A percentile compares a stretch with the other conserved stretches of the same genome.
phyloP scores from a whole-genome alignment of 2,888 invertebrate genomes.

The Nemotelus nigrinus region DNA sequence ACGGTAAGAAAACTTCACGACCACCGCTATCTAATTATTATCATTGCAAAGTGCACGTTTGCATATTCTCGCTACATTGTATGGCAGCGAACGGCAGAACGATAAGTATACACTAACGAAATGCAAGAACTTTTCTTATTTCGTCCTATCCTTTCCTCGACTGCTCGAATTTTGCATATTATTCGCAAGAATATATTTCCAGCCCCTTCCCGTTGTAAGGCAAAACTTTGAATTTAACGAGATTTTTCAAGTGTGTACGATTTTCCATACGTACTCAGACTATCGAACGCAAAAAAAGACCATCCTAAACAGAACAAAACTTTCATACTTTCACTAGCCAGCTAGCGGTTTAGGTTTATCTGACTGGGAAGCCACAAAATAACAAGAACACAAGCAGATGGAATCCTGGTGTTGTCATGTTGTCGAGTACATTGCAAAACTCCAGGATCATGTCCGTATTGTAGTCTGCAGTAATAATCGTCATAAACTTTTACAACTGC shows the following conservation, averaged over 20 bases:
- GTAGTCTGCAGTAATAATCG: constrained; percentile 42
- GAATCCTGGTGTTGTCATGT: constrained; percentile 37
- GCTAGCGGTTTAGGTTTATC: constrained; percentile 40
- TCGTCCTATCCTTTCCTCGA: background rate
- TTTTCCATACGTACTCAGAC: too few species aligned
- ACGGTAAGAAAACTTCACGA: constrained; percentile 4
- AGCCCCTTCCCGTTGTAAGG: background rate
- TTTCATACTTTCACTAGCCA: constrained; percentile 36
- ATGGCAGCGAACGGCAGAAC: background rate
- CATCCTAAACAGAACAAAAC: constrained; percentile 34
- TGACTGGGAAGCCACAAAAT: constrained; percentile 29
- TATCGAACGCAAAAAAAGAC: background rate
- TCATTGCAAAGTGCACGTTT: constrained; percentile 8
- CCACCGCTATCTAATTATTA: constrained; percentile 26
- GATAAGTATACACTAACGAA: constrained; percentile 29
- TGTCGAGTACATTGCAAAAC: constrained; percentile 36
- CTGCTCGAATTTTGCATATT: constrained; percentile 13
- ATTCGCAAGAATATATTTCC: background rate
- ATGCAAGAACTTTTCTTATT: constrained; percentile 12
- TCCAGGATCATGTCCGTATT: constrained; percentile 30
- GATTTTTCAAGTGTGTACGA: constrained; percentile 15
- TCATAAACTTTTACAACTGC: constrained; percentile 39
- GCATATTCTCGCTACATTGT: constrained; percentile 3
- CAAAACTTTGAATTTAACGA: constrained; percentile 18
- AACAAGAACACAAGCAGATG: constrained; percentile 27